Conservation (phyloP, 37 sponge, comb jelly and placozoan species). For the Petrosia ficiformis region DNA sequence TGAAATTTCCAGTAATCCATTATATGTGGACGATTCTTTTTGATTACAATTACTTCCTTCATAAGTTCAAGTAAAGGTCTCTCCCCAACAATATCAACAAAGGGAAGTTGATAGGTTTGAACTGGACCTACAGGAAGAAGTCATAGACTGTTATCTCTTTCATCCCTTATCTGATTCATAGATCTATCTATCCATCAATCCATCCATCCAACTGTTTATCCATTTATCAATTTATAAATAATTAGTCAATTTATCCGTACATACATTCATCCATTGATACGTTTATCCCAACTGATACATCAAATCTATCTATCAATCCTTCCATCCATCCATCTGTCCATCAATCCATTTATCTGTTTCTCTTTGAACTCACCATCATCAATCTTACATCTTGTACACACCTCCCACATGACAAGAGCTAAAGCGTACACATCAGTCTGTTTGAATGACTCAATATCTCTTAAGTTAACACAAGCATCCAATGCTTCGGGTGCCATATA, state of each 20-base stretch:
- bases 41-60: constrained; percentile 52
- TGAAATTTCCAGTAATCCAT: constrained; percentile 51
- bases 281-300: too few species aligned
- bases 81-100: constrained; percentile 47
- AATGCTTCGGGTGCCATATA: constrained; percentile 95
- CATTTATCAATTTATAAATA: too few species aligned
- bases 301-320: too few species aligned
- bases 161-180: too few species aligned
- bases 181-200: too few species aligned
- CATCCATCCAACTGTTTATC: too few species aligned
- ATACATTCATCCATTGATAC: too few species aligned
- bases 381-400: constrained; percentile 45
- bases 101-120: constrained; percentile 54
- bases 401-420: constrained; percentile 90
- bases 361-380: constrained; percentile 23
- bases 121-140: constrained; percentile 18
- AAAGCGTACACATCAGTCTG: constrained; percentile 92
- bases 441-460: constrained; percentile 80
- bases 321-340: too few species aligned
- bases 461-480: constrained; percentile 81
- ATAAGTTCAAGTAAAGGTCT: constrained; percentile 65
- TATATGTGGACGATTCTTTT: constrained; percentile 57
- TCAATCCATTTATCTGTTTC: too few species aligned
- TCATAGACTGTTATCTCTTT: too few species aligned
- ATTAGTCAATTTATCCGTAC: too few species aligned